Evolutionary conservation across 2,797 vertebrate genomes (phyloP), one percentile per base, ranked within the genome.

Genomic region (Sparus aurata): DNA sequence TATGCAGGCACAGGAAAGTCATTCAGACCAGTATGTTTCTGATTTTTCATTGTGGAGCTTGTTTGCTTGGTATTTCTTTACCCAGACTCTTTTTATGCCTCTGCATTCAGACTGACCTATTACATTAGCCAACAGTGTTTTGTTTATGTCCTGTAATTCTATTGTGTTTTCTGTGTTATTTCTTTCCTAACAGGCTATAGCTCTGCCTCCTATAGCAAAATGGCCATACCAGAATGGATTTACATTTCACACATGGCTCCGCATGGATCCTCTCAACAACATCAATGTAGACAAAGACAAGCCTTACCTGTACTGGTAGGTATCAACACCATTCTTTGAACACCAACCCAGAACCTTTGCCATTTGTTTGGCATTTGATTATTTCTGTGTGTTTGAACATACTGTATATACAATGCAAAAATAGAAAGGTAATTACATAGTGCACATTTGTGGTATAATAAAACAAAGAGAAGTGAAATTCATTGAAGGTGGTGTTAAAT

Each of bases 221-320:
- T 99, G 98, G 98, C 98, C 98, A 0, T 99, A 99, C 92, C 98
- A 99, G 95, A 99, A 96, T 81, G 98, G 98, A 62, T 99, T 99
- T 89, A 99, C 98, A 49, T 99, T 99, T 94, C 98, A 99, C 90
- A 99, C 98, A 25, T 99, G 98, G 98, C 93, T 99, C 66, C 96
- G 98, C 88, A 96, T 99, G 97, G 98, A 99, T 93, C 98, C 98
- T 87, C 93, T 99, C 93, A 99, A 98, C 95, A 99, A 99, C 94
- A 98, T 99, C 87, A 99, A 99, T 46, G 96, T 99, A 75, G 98
- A 99, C 93, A 99, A 98, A 88, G 98, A 99, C 96, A 99, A 99
- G 91, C 98, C 98, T 80, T 99, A 99, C 90, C 93, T 99, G 30
- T 99, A 99, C 94, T 99, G 98, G 98, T 99, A 93, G 83, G 97